Base-by-base conservation (phyloP, 2,888 invertebrate genomes). In the Chaitophorus viminalis region DNA sequence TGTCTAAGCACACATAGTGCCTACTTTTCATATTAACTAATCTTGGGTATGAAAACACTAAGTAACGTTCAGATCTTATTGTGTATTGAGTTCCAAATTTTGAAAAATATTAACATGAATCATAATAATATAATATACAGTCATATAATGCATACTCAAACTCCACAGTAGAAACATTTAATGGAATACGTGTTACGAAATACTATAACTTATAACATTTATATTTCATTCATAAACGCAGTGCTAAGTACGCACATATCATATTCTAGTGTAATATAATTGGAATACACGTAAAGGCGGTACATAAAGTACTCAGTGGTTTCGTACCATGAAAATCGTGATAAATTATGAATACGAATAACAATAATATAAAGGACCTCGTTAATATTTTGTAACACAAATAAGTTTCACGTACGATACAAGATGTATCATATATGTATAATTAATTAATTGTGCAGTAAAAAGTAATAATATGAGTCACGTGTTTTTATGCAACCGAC, bases 321-420 rank as follows among this genome's bases (percentile, higher is more conserved):
- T 52, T 82, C 29, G n/a, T 68, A 39, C 39, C 70, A 82, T 52
- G 31, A 82, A 70, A 82, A 46, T 82, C 82, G 82, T 82, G 82
- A 82, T 82, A 1, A 82, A 72, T 72, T 18, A 36, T 72, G 82
- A 74, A 82, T 82, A 72, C n/a, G 36, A 54, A 74, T 54, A 82
- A 72, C 11, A 74, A 54, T 29, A 82, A 74, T 70, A 74, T 52
- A 82, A 82, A 82, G 36, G 52, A 54, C 36, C n/a, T 46, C 31
- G n/a, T 39, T 33, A 54, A 72, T 31, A 72, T 54, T 72, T 82
- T 52, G 74, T 74, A 82, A 74, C 36, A 74, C 33, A 70, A 36
- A 36, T 79, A 36, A 36, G 54, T 18, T 74, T n/a, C 18, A 36
- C 31, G 46, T 46, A 60, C 9, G 25, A 60, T 60, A 74, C n/a